Conservation (phyloP, 2,888 invertebrate species). For the Siphlonurus alternatus region DNA sequence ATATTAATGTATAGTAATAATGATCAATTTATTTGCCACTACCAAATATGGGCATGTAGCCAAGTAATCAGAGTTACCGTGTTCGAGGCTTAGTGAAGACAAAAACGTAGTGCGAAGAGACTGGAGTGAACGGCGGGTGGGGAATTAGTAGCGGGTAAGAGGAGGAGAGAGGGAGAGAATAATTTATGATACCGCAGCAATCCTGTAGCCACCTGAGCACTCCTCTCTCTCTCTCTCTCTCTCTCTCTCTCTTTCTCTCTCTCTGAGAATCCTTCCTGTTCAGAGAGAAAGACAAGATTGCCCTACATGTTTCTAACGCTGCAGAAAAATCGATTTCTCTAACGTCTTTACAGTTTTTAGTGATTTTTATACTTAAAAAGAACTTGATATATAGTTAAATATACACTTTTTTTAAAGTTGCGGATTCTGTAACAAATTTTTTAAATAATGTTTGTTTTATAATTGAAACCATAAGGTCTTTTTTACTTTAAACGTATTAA, state of each 20-base stretch:
- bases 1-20: not conserved
- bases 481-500: too few relatives aligned
- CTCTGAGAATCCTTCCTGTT: too few relatives aligned
- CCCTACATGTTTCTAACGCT: too few relatives aligned
- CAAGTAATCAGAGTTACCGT: not conserved
- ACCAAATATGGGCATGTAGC: not conserved
- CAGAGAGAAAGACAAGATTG: too few relatives aligned
- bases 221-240: not conserved
- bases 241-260: not conserved
- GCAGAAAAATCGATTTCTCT: too few relatives aligned
- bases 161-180: not conserved
- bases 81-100: not conserved
- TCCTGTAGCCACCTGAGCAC: not conserved
- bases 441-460: too few relatives aligned
- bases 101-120: not conserved
- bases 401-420: too few relatives aligned
- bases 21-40: not conserved
- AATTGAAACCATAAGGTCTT: too few relatives aligned
- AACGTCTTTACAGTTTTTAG: too few relatives aligned
- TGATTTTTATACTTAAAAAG: too few relatives aligned
- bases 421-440: too few relatives aligned
- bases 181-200: not conserved
- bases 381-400: too few relatives aligned
- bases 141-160: not conserved
- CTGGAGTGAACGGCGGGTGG: not conserved